These are phyloP conservation scores for Eutrigla gurnardus DNA, from an alignment of 2,797 vertebrate genomes.

Conservation along the genomic window DNA sequence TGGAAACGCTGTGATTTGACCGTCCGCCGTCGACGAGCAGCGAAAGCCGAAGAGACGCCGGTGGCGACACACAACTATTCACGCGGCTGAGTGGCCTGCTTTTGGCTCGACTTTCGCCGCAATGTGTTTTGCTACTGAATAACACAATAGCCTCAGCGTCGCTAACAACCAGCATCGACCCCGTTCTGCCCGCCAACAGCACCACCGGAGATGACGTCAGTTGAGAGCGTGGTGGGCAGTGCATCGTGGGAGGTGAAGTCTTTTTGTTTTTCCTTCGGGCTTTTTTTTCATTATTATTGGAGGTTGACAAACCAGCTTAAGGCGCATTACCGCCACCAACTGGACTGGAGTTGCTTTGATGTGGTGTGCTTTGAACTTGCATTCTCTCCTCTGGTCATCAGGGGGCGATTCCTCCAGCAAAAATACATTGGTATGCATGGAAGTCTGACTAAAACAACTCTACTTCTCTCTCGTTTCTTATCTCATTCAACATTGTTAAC, in stretches of 20 bases:
- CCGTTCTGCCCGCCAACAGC: slow-evolving; percentile 79
- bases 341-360: too few species aligned
- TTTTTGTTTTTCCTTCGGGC: neutral
- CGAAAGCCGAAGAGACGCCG: neutral
- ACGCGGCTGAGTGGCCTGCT: neutral
- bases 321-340: neutral
- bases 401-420: too few species aligned
- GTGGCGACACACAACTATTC: neutral
- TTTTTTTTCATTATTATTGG: too few species aligned
- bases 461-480: too few species aligned
- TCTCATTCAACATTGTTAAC: too few species aligned
- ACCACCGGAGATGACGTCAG: slow-evolving; percentile 59
- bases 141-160: slow-evolving; percentile 65
- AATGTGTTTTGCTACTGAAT: slow-evolving; percentile 20
- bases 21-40: neutral
- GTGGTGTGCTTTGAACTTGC: too few species aligned
- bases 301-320: neutral
- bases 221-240: neutral
- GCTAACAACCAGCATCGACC: slow-evolving; percentile 58
- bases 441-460: too few species aligned
- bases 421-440: too few species aligned
- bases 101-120: neutral
- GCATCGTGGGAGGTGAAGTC: slow-evolving; percentile 45
- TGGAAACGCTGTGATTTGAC: neutral
- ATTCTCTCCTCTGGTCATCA: too few species aligned